Percentiles rank a stretch among this genome's conserved stretches.
These are phyloP conservation scores for Drosophila bunnanda DNA, from an alignment of 2,888 invertebrate species.

Conservation along the genomic window DNA sequence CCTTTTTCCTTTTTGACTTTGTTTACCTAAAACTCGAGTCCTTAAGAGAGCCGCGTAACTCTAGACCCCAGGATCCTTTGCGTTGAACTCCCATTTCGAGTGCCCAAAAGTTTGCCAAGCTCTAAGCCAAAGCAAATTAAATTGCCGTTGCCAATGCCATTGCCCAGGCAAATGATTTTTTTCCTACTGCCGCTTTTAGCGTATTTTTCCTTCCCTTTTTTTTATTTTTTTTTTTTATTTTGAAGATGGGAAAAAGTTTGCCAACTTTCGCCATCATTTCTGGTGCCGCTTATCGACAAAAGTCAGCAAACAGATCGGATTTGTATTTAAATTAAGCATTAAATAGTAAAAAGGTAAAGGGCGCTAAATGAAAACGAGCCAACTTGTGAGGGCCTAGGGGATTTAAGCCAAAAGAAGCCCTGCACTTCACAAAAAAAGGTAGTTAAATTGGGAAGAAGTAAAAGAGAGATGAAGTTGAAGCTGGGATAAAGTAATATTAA, in stretches of 20 bases:
- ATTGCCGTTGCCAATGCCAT: slow-evolving; percentile 46
- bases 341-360: slow-evolving; percentile 46
- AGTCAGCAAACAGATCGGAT: slow-evolving; percentile 74
- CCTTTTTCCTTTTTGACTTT: slow-evolving; percentile 1
- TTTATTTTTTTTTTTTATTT: neutral
- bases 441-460: neutral
- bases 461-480: neutral
- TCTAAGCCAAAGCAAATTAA: slow-evolving; percentile 49
- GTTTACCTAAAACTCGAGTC: slow-evolving; percentile 16
- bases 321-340: slow-evolving; percentile 75
- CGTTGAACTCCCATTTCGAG: slow-evolving; percentile 35
- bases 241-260: slow-evolving; percentile 37
- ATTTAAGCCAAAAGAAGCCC: slow-evolving; percentile 32
- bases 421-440: slow-evolving; percentile 1
- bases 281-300: slow-evolving; percentile 66
- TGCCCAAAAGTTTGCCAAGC: slow-evolving; percentile 37
- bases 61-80: slow-evolving; percentile 19
- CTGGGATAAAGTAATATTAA: neutral
- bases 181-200: slow-evolving; percentile 19
- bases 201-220: neutral
- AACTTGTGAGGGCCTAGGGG: slow-evolving; percentile 57
- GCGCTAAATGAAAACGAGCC: slow-evolving; percentile 51
- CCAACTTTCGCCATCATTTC: slow-evolving; percentile 67
- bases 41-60: slow-evolving; percentile 19
- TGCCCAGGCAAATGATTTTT: slow-evolving; percentile 39